Base-by-base conservation (phyloP, 1,140 invertebrate genomes). In the Helicoverpa zea region DNA sequence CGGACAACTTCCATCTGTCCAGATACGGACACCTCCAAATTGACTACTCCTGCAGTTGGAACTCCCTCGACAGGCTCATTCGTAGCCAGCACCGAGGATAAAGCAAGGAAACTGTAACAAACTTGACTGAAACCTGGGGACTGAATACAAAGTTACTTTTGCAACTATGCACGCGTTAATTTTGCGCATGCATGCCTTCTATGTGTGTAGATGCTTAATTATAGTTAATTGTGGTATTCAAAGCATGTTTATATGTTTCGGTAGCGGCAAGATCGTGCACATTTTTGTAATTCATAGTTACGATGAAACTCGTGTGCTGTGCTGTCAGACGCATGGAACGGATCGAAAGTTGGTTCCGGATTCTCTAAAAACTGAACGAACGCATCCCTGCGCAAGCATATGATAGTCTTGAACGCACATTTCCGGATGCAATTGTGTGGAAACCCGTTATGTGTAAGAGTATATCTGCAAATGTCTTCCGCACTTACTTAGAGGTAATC, bases 11-110 rank as follows among this genome's bases (percentile, higher is more conserved):
- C 86, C 96, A 96, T 47, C 90, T 97, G 11, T 97, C 96, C 54
- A 96, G 96, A 30, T 97, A 97, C 81, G 97, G 97, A 30, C 97
- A 97, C 84, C 92, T 97, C 14, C 97, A 97, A 91, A 97, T 97
- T 79, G 97, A 97, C 91, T 97, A 97, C 87, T 97, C 97, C 2
- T 96, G 95, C 86, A 97, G 96, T 88, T 97, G 97, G 97, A 96
- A 97, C 87, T 96, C 96, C 2, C 89, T 97, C 29, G 96, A 97
- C 83, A 95, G 96, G 84, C 96, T 96, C 85, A 97, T 97, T 73
- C 91, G 95, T 58, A 96, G 96, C 89, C 96, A 95, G 91, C 63
- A 68, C 14, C 63, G 76, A 47, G 54, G 51, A 7, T 52, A 56
- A 61, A 5, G 35, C 35, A 49, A n/a, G n/a, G 4, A 29, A 68